These are phyloP conservation scores for Abrostola triplasia DNA, from an alignment of 2,888 invertebrate genomes.

Conservation along the genomic window DNA sequence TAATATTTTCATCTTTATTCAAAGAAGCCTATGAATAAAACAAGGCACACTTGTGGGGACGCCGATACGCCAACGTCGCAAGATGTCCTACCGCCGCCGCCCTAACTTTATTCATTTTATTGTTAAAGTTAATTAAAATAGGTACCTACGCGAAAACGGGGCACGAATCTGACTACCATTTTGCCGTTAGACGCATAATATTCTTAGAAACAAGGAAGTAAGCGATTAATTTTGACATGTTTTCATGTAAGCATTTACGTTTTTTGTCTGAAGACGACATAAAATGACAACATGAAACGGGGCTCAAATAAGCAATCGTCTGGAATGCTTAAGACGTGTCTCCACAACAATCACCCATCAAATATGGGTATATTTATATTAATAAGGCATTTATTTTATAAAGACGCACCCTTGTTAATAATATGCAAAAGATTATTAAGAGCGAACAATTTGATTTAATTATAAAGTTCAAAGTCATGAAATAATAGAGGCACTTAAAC, in stretches of 20 bases:
- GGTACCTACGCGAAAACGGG: slow-evolving; percentile 24
- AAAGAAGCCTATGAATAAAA: slow-evolving; percentile 86
- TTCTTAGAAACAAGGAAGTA: slow-evolving; percentile 26
- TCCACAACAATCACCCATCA: slow-evolving; percentile 38
- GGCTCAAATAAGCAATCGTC: slow-evolving; percentile 36
- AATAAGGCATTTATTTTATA: slow-evolving; percentile 31
- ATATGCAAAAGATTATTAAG: slow-evolving; percentile 32
- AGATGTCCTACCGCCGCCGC: slow-evolving; percentile 69
- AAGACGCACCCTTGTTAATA: slow-evolving; percentile 34
- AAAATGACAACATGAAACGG: slow-evolving; percentile 35
- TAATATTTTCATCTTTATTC: slow-evolving; percentile 88
- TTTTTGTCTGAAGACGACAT: slow-evolving; percentile 37
- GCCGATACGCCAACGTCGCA: slow-evolving; percentile 70
- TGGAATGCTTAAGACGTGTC: slow-evolving; percentile 33
- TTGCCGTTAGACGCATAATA: slow-evolving; percentile 19
- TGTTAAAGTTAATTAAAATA: slow-evolving; percentile 78
- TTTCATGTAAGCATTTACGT: slow-evolving; percentile 43
- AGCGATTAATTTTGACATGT: slow-evolving; percentile 39
- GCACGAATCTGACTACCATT: slow-evolving; percentile 24
- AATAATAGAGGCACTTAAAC: slow-evolving; percentile 60
- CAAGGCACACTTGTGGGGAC: slow-evolving; percentile 72
- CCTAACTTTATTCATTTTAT: slow-evolving; percentile 79
- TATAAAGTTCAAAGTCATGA: slow-evolving; percentile 50
- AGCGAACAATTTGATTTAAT: slow-evolving; percentile 47
- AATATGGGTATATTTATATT: no score